A percentile compares a stretch with the other conserved stretches of the same genome.
phyloP scores from a whole-genome alignment of 1,140 invertebrate species.

The Bicyclus anynana region DNA sequence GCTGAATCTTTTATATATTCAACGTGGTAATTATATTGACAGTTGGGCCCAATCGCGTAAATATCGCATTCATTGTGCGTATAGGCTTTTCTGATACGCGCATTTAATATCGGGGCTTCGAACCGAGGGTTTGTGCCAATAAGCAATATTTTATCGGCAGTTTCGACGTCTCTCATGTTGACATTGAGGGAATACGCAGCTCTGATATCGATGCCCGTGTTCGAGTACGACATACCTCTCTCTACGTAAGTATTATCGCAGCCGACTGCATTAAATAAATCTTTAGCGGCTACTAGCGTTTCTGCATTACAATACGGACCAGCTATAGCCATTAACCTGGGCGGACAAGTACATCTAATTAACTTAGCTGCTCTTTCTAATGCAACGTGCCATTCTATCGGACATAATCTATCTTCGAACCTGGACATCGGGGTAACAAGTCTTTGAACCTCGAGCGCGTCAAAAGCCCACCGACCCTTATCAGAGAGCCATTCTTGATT shows the following conservation, averaged over 20 bases:
- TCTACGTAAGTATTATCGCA: constrained; percentile 70
- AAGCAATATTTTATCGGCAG: constrained; percentile 84
- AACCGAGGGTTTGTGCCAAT: constrained; percentile 87
- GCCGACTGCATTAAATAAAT: constrained; percentile 84
- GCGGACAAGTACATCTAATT: constrained; percentile 44
- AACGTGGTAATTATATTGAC: constrained; percentile 83
- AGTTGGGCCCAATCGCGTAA: constrained; percentile 80
- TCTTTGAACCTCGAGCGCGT: constrained; percentile 86
- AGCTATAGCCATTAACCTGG: constrained; percentile 80
- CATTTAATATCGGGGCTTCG: constrained; percentile 87
- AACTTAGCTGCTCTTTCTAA: constrained; percentile 73
- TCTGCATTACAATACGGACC: constrained; percentile 83
- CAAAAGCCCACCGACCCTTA: constrained; percentile 86
- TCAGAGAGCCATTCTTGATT: constrained; percentile 91
- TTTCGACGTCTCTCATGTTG: constrained; percentile 77
- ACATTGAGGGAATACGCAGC: constrained; percentile 54
- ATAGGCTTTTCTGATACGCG: constrained; percentile 84
- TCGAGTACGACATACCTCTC: constrained; percentile 38
- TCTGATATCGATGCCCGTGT: constrained; percentile 43
- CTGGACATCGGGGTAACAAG: constrained; percentile 83
- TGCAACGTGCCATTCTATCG: constrained; percentile 82
- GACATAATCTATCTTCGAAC: constrained; percentile 69
- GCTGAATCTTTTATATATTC: constrained; percentile 75
- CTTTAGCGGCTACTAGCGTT: constrained; percentile 83
- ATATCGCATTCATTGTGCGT: constrained; percentile 78